Conservation (phyloP, 2,797 vertebrate species). For the Hafferia zeledoni region DNA sequence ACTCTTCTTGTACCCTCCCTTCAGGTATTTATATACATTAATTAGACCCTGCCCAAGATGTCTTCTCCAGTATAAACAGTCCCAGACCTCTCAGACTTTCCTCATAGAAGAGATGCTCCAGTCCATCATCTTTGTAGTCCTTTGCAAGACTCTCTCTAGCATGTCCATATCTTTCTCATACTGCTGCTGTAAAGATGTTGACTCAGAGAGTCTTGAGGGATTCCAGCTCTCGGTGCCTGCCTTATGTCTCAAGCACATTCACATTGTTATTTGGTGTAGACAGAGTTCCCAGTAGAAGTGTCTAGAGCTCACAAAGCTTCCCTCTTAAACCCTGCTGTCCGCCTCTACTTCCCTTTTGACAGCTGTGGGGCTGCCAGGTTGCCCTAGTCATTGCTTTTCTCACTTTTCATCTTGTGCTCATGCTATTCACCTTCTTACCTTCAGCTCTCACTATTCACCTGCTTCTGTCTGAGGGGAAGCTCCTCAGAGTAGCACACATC, state of each 20-base stretch:
- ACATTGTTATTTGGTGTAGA: background rate
- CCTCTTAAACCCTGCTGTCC: background rate
- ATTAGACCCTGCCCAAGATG: background rate
- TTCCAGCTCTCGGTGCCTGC: background rate
- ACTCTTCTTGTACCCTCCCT: background rate
- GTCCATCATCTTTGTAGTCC: background rate
- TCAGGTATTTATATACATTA: background rate
- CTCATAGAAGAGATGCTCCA: background rate
- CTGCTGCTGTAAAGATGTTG: background rate
- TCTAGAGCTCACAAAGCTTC: background rate
- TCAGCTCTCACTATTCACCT: background rate
- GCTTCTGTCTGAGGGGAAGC: background rate
- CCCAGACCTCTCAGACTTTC: background rate
- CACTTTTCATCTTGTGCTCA: background rate
- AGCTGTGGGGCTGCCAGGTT: background rate
- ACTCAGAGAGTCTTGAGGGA: background rate
- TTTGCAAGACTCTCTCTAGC: background rate
- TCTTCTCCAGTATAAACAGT: background rate
- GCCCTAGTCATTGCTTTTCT: background rate
- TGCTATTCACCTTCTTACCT: background rate
- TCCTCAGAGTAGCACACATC: background rate
- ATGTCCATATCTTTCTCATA: background rate
- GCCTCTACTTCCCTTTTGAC: background rate
- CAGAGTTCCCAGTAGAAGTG: background rate
- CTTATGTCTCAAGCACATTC: background rate